Evolutionary conservation across 2,113 vertebrate genomes (phyloP).

Genomic region (Nansenia antarctica): DNA sequence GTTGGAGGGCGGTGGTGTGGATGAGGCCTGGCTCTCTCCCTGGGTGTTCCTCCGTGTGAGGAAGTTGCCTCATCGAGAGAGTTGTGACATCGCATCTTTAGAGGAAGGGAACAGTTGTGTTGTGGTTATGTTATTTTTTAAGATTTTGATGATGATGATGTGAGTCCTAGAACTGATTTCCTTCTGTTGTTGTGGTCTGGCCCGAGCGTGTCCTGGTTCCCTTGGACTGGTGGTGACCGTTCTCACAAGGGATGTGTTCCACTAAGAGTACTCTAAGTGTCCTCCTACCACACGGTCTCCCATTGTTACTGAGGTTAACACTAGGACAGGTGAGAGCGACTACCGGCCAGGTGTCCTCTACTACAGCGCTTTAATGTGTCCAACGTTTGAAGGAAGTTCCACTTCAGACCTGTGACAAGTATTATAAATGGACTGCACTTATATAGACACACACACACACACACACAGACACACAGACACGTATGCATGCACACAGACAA

Average conservation of each 20-base stretch:
- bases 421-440: too few relatives aligned
- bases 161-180: too few relatives aligned
- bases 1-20: too few relatives aligned
- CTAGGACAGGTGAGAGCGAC: background rate
- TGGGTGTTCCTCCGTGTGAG: too few relatives aligned
- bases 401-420: background rate
- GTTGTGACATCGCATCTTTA: background rate
- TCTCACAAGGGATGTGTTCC: background rate
- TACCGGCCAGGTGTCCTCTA: background rate
- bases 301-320: background rate
- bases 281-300: background rate
- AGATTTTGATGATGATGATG: too few relatives aligned
- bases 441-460: too few relatives aligned
- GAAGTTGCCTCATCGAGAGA: background rate
- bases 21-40: too few relatives aligned
- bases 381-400: background rate
- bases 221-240: background rate
- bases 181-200: background rate
- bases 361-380: background rate
- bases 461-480: too few relatives aligned
- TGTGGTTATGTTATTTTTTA: background rate
- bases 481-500: too few relatives aligned
- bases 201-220: background rate
- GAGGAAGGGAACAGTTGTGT: background rate
- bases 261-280: background rate